Evolutionary conservation across 2,888 invertebrate species (phyloP).

Genomic region (Abrostola tripartita): DNA sequence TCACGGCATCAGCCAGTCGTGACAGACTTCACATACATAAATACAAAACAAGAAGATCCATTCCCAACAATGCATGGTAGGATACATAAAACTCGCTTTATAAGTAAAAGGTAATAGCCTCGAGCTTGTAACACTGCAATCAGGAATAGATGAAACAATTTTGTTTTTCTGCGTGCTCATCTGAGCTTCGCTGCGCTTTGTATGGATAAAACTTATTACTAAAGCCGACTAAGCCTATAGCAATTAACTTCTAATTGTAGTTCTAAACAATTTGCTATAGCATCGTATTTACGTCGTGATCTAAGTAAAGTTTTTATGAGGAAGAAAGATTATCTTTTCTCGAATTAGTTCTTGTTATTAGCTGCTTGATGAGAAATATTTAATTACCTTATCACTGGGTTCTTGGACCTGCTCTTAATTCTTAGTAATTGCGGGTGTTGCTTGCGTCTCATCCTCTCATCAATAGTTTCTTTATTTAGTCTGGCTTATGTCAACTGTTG

Average conservation of each 20-base stretch:
- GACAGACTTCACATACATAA: slow-evolving; percentile 54
- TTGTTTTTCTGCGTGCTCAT: background rate
- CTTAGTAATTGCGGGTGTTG: background rate
- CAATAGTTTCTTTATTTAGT: background rate
- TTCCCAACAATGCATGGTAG: background rate
- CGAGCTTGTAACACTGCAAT: background rate
- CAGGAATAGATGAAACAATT: background rate
- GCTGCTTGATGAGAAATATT: slow-evolving; percentile 1
- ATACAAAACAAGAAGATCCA: background rate
- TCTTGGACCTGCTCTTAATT: background rate
- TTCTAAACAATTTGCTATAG: background rate
- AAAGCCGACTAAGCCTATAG: background rate
- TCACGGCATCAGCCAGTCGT: slow-evolving; percentile 61
- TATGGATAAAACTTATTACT: background rate
- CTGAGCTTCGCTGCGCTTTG: background rate
- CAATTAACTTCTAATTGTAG: background rate
- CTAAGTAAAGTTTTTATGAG: background rate
- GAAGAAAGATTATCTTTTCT: slow-evolving; percentile 1
- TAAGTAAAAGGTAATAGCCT: background rate
- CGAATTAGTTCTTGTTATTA: slow-evolving; percentile 21
- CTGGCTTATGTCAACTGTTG: background rate
- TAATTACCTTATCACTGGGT: background rate
- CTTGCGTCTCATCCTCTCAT: slow-evolving; percentile 1
- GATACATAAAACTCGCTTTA: background rate
- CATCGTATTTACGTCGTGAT: background rate